Evolutionary conservation across 2,113 vertebrate genomes (phyloP).

Genomic region (Vanacampus margaritifer): DNA sequence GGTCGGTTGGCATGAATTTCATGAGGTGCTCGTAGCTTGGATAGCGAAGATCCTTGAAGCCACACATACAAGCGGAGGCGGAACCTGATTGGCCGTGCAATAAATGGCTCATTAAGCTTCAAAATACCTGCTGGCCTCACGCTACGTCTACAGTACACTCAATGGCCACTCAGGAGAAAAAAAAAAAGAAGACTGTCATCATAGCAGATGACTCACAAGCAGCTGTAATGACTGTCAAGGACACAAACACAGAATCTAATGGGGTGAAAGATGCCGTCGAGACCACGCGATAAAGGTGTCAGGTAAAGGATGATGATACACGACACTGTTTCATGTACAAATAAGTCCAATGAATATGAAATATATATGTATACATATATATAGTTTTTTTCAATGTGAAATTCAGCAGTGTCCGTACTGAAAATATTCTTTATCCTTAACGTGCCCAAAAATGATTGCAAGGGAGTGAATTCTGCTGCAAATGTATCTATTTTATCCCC

Average conservation of each 20-base stretch:
- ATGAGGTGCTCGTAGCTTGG: slow-evolving; percentile 5
- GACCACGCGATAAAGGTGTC: slow-evolving; percentile 5
- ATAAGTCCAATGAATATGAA: too few species aligned
- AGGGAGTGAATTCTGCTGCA: too few species aligned
- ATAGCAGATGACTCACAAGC: slow-evolving; percentile 12
- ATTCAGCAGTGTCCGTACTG: too few species aligned
- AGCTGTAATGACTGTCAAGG: slow-evolving; percentile 24
- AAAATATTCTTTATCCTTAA: neutral
- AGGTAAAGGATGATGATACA: too few species aligned
- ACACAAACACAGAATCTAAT: slow-evolving; percentile 3
- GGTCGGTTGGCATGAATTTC: neutral
- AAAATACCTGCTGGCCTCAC: slow-evolving; percentile 21
- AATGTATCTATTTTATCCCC: too few species aligned
- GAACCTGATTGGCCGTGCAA: slow-evolving; percentile 14
- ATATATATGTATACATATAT: too few species aligned
- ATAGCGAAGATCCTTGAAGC: slow-evolving; percentile 10
- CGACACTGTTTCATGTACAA: too few species aligned
- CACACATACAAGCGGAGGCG: slow-evolving; percentile 6
- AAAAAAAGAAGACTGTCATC: slow-evolving; percentile 12
- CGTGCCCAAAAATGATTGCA: neutral
- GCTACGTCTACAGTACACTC: neutral
- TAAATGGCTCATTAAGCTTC: slow-evolving; percentile 10
- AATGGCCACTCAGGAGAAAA: slow-evolving; percentile 12
- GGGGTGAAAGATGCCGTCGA: neutral
- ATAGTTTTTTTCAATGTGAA: too few species aligned